A percentile compares a stretch with the other conserved stretches of the same genome.
Evolutionary conservation across 2,888 invertebrate genomes (phyloP).

Genomic region (Synergus japonicus): DNA sequence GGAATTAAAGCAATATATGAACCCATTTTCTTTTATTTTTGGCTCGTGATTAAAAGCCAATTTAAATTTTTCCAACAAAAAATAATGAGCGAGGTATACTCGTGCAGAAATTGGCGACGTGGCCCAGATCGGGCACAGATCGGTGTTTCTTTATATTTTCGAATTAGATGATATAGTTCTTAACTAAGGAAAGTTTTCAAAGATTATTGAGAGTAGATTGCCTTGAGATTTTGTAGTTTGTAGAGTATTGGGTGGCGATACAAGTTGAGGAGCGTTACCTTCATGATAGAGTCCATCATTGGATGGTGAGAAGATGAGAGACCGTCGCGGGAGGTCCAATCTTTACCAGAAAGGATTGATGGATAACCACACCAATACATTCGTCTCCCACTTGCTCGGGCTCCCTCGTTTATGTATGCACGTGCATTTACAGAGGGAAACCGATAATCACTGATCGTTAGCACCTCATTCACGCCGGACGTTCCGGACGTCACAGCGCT

Average conservation of each 20-base stretch:
- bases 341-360: constrained; percentile 69
- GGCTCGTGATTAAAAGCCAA: background rate
- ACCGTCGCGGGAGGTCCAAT: constrained; percentile 74
- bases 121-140: no score
- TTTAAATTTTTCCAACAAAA: background rate
- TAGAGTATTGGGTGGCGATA: background rate
- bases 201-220: background rate
- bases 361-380: constrained; percentile 69
- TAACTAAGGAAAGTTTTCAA: background rate
- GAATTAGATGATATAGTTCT: background rate
- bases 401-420: constrained; percentile 44
- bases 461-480: constrained; percentile 69
- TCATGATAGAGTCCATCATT: constrained; percentile 42
- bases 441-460: constrained; percentile 72
- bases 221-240: background rate
- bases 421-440: constrained; percentile 38
- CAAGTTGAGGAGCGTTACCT: constrained; percentile 13
- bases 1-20: constrained; percentile 5
- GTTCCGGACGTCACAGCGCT: constrained; percentile 49
- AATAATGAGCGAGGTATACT: background rate
- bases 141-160: background rate
- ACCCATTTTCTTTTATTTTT: constrained; percentile 7
- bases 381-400: constrained; percentile 18
- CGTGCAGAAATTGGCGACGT: no score
- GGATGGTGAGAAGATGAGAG: constrained; percentile 72